Percentiles rank a stretch among this genome's conserved stretches.
These are phyloP conservation scores for Leptinotarsa texana DNA, from an alignment of 1,140 invertebrate species.

Conservation along the genomic window DNA sequence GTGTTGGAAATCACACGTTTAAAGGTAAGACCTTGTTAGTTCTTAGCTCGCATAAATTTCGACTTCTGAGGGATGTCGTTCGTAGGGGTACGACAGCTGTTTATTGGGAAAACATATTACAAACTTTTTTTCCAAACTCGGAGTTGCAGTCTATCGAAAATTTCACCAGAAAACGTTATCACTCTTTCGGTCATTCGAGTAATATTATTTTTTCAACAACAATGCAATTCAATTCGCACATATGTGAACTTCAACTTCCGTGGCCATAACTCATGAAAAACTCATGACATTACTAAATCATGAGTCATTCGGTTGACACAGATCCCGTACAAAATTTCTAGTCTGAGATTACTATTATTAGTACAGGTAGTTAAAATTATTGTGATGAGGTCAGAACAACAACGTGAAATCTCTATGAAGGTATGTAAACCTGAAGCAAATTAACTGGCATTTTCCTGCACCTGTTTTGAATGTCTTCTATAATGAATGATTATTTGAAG, in stretches of 20 bases:
- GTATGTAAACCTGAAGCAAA: neutral
- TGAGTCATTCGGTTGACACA: neutral
- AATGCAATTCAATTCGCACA: too few relatives aligned
- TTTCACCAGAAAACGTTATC: too few relatives aligned
- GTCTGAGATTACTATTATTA: neutral
- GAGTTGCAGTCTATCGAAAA: too few relatives aligned
- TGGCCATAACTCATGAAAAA: neutral
- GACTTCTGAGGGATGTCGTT: too few relatives aligned
- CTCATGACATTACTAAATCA: neutral
- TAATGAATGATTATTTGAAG: neutral
- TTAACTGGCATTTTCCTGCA: neutral
- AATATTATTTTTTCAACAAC: too few relatives aligned
- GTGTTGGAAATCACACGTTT: too few relatives aligned
- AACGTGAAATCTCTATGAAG: neutral
- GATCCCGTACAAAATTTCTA: neutral
- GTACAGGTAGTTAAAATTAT: constrained; percentile 6
- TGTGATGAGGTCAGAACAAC: neutral
- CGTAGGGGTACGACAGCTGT: too few relatives aligned
- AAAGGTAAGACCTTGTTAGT: too few relatives aligned
- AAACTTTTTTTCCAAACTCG: too few relatives aligned
- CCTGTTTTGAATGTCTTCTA: neutral
- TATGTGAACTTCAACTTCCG: neutral
- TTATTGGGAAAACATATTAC: too few relatives aligned
- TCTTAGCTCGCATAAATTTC: too few relatives aligned
- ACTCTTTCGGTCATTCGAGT: too few relatives aligned